A percentile compares a stretch with the other conserved stretches of the same genome.
Conservation (phyloP, 2,797 vertebrate species). For the Macrochelys suwanniensis region DNA sequence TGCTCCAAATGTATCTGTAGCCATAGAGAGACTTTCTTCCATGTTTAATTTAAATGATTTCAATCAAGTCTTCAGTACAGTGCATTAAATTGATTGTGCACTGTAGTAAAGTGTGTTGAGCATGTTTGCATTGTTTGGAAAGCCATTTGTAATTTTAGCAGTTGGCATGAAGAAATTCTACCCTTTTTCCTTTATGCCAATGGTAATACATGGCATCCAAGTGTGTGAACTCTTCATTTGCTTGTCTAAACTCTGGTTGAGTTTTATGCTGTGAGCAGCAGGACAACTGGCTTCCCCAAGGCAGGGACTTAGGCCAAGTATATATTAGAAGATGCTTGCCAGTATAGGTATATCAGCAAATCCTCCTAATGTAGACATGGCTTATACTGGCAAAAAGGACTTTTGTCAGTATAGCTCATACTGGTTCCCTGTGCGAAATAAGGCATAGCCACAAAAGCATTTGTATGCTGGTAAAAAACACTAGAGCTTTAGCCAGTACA, state of each 20-base stretch:
- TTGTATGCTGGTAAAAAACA: neutral
- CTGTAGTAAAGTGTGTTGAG: neutral
- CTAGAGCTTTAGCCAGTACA: neutral
- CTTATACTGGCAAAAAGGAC: neutral
- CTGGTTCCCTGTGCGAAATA: neutral
- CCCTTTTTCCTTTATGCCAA: neutral
- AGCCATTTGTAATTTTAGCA: neutral
- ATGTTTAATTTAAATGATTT: neutral
- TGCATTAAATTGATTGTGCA: neutral
- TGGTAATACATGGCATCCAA: neutral
- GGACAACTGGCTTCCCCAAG: neutral
- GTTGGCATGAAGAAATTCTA: neutral
- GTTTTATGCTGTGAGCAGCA: neutral
- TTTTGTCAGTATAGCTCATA: neutral
- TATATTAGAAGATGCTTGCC: neutral
- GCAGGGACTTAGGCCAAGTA: neutral
- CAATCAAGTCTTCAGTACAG: neutral
- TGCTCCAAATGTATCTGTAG: constrained; percentile 8
- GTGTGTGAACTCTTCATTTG: neutral
- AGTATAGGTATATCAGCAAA: neutral
- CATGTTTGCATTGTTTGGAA: constrained; percentile 25
- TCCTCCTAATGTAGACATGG: neutral
- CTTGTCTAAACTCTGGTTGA: neutral
- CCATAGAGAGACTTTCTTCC: constrained; percentile 4
- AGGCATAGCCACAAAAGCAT: neutral